A percentile compares a stretch with the other conserved stretches of the same genome.
These are phyloP conservation scores for Scaptomyza graminum DNA, from an alignment of 1,140 invertebrate genomes.

Conservation along the genomic window DNA sequence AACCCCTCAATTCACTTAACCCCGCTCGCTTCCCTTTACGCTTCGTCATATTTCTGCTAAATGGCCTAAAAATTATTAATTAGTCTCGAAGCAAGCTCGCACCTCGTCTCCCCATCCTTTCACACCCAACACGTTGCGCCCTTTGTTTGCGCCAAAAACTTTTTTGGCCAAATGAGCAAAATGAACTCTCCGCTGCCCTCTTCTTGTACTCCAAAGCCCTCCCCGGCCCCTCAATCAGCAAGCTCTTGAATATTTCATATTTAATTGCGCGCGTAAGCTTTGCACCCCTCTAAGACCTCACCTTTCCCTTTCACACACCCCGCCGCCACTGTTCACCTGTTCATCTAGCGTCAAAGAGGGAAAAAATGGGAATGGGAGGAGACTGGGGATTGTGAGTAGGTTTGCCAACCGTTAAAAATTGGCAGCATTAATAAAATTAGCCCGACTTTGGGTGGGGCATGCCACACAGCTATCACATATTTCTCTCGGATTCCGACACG, in stretches of 20 bases:
- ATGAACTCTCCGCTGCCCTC: not conserved
- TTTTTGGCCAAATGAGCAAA: constrained; percentile 26
- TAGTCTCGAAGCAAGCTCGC: constrained; percentile 36
- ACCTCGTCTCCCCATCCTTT: not conserved
- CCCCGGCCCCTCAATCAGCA: not conserved
- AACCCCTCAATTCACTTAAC: not conserved
- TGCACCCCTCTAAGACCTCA: constrained; percentile 35
- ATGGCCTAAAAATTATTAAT: constrained; percentile 82
- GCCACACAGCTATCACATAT: constrained; percentile 54
- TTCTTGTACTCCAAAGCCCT: not conserved
- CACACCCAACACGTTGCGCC: not conserved
- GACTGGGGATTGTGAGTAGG: constrained; percentile 19
- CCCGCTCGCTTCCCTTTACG: not conserved
- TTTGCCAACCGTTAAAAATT: constrained; percentile 66
- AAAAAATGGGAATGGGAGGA: not conserved
- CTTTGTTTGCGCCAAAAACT: constrained; percentile 29
- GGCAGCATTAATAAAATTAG: constrained; percentile 81
- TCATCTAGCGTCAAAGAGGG: not conserved
- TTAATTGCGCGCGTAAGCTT: constrained; percentile 78
- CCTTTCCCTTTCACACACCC: not conserved
- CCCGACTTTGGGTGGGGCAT: constrained; percentile 30
- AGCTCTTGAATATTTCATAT: constrained; percentile 79
- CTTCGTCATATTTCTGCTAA: constrained; percentile 55
- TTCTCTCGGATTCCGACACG: constrained; percentile 45
- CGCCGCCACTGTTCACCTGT: not conserved